phyloP scores from a whole-genome alignment of 2,888 invertebrate species.

The Eurytoma californica region DNA sequence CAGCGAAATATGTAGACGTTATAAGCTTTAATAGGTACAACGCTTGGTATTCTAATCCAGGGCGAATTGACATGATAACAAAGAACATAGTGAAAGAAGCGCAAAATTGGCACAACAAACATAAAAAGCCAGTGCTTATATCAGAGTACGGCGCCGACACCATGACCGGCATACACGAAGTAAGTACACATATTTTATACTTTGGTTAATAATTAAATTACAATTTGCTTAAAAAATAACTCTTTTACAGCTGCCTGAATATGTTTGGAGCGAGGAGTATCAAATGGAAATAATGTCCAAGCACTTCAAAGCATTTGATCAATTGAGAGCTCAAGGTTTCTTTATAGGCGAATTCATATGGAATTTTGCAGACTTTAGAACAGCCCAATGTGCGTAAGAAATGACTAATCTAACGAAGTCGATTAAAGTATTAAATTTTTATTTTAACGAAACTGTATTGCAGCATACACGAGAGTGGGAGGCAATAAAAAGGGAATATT shows the following conservation, averaged over 20 bases:
- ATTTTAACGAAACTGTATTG: slow-evolving; percentile 48
- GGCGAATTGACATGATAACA: slow-evolving; percentile 85
- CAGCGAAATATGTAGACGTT: slow-evolving; percentile 84
- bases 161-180: slow-evolving; percentile 91
- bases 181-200: slow-evolving; percentile 69
- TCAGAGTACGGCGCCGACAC: slow-evolving; percentile 98
- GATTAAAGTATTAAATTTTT: background rate
- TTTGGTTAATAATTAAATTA: slow-evolving; percentile 75
- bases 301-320: slow-evolving; percentile 95
- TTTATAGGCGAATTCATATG: slow-evolving; percentile 98
- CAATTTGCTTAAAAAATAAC: background rate
- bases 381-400: slow-evolving; percentile 82
- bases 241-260: slow-evolving; percentile 47
- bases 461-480: slow-evolving; percentile 86
- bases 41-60: slow-evolving; percentile 94
- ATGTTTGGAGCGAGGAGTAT: slow-evolving; percentile 97
- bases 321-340: slow-evolving; percentile 82
- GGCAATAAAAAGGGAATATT: slow-evolving; percentile 95
- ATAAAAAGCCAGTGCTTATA: slow-evolving; percentile 93
- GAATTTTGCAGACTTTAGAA: slow-evolving; percentile 99
- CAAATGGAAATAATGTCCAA: slow-evolving; percentile 88
- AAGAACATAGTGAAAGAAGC: slow-evolving; percentile 86
- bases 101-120: slow-evolving; percentile 85
- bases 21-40: slow-evolving; percentile 97
- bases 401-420: background rate